Evolutionary conservation across 2,113 vertebrate genomes (phyloP), one percentile per base, ranked within the genome.

Genomic region (Antigone vipio): DNA sequence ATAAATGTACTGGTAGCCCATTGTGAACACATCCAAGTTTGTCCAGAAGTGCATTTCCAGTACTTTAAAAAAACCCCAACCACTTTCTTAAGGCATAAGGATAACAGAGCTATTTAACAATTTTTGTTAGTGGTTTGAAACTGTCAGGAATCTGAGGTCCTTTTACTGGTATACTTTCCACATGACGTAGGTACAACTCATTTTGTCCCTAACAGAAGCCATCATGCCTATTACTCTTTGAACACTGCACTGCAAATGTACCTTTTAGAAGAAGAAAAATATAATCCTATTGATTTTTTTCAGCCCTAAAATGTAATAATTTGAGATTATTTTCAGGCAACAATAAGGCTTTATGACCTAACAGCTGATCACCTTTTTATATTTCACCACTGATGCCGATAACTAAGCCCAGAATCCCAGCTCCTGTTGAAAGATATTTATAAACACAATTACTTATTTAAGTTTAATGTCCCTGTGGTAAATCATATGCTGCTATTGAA

Each of bases 261-360:
- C 76, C 85, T 85, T 90, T 89, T 92, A 84, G 68, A 71, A 83
- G 38, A 21, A 66, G 53, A 45, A 69, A 77, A 82, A 86, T 84
- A 92, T 88, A 97, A 96, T 88, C 50, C 63, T 96, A 96, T 94
- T 94, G 95, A 95, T 97, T 95, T 93, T 77, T 60, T 44, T 63
- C 67, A 87, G 79, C 50, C 85, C 85, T 96, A 74, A 92, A 94
- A 95, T 85, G 86, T 44, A 96, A 93, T 91, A 95, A 89, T 93
- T 79, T 60, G 73, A 97, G 95, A 84, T 88, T 58, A 87, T 96
- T 86, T 95, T 97, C 62, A 78, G 58, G 44, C 67, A 85, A 75
- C 79, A 90, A 63, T 92, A 93, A 92, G 89, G 80, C 62, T 95
- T 93, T 88, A 88, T 73, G 81, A 68, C 87, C 74, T 69, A 92